Evolutionary conservation across 2,113 vertebrate species (phyloP).

Genomic region (Micromys minutus): DNA sequence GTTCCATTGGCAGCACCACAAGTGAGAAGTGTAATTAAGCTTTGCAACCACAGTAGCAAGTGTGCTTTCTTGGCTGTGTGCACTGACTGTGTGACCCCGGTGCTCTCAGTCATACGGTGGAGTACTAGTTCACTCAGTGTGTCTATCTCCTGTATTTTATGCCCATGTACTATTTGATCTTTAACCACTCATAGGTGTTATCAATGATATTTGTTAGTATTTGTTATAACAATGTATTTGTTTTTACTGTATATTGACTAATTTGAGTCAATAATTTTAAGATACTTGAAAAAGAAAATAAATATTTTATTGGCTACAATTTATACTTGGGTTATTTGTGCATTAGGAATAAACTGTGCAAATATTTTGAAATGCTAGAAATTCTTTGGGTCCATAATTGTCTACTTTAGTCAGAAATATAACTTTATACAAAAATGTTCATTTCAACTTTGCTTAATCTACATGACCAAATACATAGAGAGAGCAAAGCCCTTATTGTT

Average conservation of each 20-base stretch:
- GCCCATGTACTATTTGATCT: constrained; percentile 45
- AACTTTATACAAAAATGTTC: constrained; percentile 30
- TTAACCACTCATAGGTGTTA: constrained; percentile 21
- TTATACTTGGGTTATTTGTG: constrained; percentile 71
- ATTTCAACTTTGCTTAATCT: constrained; percentile 34
- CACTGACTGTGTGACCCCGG: constrained; percentile 3
- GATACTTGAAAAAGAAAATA: constrained; percentile 59
- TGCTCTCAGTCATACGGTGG: constrained; percentile 43
- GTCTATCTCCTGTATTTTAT: constrained; percentile 45
- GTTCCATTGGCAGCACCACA: background rate
- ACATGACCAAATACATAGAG: constrained; percentile 5
- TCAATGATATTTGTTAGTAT: constrained; percentile 44
- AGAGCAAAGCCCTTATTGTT: constrained; percentile 32
- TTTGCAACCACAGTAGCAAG: background rate
- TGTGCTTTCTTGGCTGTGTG: constrained; percentile 35
- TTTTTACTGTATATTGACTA: constrained; percentile 65
- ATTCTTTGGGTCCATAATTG: constrained; percentile 25
- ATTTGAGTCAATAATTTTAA: constrained; percentile 64
- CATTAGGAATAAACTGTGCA: constrained; percentile 60
- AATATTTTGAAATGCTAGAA: constrained; percentile 67
- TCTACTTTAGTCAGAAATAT: constrained; percentile 40
- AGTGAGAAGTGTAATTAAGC: background rate
- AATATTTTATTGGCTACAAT: constrained; percentile 69
- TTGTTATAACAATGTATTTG: constrained; percentile 43
- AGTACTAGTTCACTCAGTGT: background rate